These are phyloP conservation scores for Gymnarchus niloticus DNA, from an alignment of 2,113 vertebrate species.

Conservation along the genomic window DNA sequence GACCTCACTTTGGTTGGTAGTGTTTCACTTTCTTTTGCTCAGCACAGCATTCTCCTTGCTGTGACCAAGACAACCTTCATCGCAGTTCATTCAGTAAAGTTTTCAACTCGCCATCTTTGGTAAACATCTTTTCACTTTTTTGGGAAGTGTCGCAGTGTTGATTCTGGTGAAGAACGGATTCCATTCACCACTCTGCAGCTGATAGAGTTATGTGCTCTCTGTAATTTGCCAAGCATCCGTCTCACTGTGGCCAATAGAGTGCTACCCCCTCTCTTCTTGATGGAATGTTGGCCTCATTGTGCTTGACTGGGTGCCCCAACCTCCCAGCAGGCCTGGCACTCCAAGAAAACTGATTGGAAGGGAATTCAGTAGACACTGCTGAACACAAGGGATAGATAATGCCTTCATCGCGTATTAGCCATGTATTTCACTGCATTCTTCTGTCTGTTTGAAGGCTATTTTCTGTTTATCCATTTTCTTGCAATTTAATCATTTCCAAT, in stretches of 20 bases:
- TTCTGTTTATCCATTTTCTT: conserved; percentile 24
- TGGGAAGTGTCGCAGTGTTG: no score
- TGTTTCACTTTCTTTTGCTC: neutral
- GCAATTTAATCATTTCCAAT: conserved; percentile 12
- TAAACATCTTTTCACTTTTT: no score
- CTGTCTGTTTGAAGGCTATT: conserved; percentile 1
- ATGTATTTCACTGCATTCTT: conserved; percentile 4
- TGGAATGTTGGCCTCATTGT: neutral
- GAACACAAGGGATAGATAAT: conserved; percentile 26
- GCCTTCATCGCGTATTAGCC: neutral
- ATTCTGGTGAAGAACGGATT: no score
- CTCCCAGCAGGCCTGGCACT: neutral
- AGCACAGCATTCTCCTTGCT: neutral
- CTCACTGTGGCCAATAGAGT: no score
- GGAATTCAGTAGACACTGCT: conserved; percentile 29
- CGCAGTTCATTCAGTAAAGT: neutral
- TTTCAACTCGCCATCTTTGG: neutral
- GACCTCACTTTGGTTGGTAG: neutral
- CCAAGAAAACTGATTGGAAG: conserved; percentile 26
- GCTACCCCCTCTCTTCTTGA: neutral
- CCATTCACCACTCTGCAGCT: neutral
- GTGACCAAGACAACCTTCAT: neutral
- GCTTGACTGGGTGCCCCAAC: conserved; percentile 22
- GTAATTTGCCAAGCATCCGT: neutral
- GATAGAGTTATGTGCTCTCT: neutral